These are phyloP conservation scores for Arrhopalites spinosus DNA, from an alignment of 2,888 invertebrate genomes.

Conservation along the genomic window DNA sequence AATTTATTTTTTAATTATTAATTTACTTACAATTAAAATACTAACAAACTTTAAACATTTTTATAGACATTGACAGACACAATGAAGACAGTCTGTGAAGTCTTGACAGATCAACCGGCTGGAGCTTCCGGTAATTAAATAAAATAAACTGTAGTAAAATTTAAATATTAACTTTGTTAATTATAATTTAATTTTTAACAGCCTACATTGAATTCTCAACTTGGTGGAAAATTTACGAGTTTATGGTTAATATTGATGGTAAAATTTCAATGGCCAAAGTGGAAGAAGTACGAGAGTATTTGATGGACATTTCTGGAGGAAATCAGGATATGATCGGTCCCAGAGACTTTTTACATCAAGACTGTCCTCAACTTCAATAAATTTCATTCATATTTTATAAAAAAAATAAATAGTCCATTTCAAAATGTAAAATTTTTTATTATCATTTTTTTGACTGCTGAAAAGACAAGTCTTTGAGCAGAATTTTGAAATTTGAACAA, in stretches of 20 bases:
- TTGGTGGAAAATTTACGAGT: slow-evolving; percentile 51
- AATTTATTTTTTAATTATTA: too few relatives aligned
- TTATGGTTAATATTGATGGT: slow-evolving; percentile 38
- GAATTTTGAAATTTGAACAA: too few relatives aligned
- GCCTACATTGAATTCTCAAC: slow-evolving; percentile 49
- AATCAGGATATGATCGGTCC: slow-evolving; percentile 46
- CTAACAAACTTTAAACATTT: neutral
- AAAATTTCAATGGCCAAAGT: slow-evolving; percentile 36
- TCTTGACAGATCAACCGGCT: slow-evolving; percentile 52
- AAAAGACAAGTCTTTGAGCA: too few relatives aligned
- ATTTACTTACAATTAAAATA: neutral
- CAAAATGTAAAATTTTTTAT: too few relatives aligned
- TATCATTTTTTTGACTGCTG: too few relatives aligned
- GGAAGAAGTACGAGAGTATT: slow-evolving; percentile 45
- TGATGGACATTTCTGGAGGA: slow-evolving; percentile 40
- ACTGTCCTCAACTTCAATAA: slow-evolving; percentile 52
- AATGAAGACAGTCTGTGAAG: slow-evolving; percentile 53
- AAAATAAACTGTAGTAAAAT: too few relatives aligned
- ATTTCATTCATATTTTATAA: too few relatives aligned
- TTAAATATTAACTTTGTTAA: too few relatives aligned
- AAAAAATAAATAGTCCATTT: too few relatives aligned
- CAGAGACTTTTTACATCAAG: slow-evolving; percentile 46
- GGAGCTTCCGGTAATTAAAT: too few relatives aligned
- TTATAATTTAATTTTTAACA: too few relatives aligned
- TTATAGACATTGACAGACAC: slow-evolving; percentile 50